A percentile compares a stretch with the other conserved stretches of the same genome.
These are phyloP conservation scores for Caenorhabditis angaria DNA, from an alignment of 2,888 invertebrate species.

Conservation along the genomic window DNA sequence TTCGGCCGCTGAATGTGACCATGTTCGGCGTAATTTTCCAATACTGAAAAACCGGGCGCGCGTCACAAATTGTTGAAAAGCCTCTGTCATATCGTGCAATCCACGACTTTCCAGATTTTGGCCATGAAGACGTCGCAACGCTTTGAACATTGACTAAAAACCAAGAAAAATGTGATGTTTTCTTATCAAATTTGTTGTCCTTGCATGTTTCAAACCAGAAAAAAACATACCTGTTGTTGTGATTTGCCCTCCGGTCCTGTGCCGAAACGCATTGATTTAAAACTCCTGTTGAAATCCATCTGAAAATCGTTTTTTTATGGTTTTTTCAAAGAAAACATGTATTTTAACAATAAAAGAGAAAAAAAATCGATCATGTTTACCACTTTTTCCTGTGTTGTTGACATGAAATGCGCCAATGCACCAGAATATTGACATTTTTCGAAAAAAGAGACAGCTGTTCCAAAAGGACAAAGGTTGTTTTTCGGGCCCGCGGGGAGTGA, in stretches of 20 bases:
- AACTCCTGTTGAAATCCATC: slow-evolving; percentile 45
- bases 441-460: neutral
- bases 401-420: slow-evolving; percentile 7
- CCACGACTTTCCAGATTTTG: slow-evolving; percentile 71
- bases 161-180: neutral
- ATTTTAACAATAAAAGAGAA: neutral
- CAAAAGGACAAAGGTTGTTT: no score
- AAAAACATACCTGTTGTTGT: slow-evolving; percentile 33
- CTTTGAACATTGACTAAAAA: slow-evolving; percentile 63
- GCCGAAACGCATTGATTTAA: slow-evolving; percentile 30
- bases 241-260: slow-evolving; percentile 24
- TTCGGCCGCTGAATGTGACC: slow-evolving; percentile 72
- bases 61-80: slow-evolving; percentile 71
- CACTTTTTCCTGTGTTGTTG: neutral
- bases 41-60: slow-evolving; percentile 71
- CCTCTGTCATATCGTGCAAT: slow-evolving; percentile 72
- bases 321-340: neutral
- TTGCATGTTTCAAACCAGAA: neutral
- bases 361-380: slow-evolving; percentile 3
- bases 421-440: neutral
- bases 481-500: no score
- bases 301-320: neutral
- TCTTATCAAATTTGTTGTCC: slow-evolving; percentile 37
- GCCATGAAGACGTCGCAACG: slow-evolving; percentile 71
- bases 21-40: slow-evolving; percentile 69